Evolutionary conservation across 1,140 invertebrate genomes (phyloP).

Genomic region (Scaptodrosophila lebanonensis): DNA sequence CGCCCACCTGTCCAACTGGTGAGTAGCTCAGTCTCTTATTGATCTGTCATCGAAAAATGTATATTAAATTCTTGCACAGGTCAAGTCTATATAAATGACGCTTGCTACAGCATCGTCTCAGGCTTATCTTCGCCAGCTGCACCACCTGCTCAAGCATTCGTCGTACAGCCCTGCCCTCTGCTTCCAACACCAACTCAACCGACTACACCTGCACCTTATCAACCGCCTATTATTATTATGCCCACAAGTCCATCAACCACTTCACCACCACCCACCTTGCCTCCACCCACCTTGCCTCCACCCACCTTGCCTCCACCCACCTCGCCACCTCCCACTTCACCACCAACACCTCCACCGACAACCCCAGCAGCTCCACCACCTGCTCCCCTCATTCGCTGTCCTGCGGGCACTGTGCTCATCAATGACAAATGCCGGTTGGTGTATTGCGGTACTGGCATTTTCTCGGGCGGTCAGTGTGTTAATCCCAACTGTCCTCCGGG

Average conservation of each 20-base stretch:
- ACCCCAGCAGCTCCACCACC: conserved; percentile 21
- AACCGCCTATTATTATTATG: too few species aligned
- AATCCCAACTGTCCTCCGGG: conserved; percentile 38
- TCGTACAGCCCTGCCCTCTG: too few species aligned
- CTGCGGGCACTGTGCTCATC: conserved; percentile 34
- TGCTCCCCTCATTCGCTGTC: conserved; percentile 24
- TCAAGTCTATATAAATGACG: conserved; percentile 13
- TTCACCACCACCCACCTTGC: too few species aligned
- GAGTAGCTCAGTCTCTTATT: background rate
- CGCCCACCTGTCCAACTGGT: conserved; percentile 2
- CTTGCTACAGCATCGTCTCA: conserved; percentile 5
- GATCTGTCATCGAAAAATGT: too few species aligned
- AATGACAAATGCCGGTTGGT: conserved; percentile 41
- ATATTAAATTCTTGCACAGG: conserved; percentile 3
- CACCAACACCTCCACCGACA: conserved; percentile 4
- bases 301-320: too few species aligned
- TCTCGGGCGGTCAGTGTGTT: conserved; percentile 28
- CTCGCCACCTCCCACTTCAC: background rate
- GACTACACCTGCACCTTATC: background rate
- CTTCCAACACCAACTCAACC: conserved; percentile 2
- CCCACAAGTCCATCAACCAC: too few species aligned
- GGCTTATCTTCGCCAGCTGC: conserved; percentile 9
- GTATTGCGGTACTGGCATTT: conserved; percentile 31
- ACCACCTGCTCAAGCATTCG: background rate
- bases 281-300: too few species aligned